phyloP scores from a whole-genome alignment of 1,140 invertebrate genomes.

The Eueides isabella region DNA sequence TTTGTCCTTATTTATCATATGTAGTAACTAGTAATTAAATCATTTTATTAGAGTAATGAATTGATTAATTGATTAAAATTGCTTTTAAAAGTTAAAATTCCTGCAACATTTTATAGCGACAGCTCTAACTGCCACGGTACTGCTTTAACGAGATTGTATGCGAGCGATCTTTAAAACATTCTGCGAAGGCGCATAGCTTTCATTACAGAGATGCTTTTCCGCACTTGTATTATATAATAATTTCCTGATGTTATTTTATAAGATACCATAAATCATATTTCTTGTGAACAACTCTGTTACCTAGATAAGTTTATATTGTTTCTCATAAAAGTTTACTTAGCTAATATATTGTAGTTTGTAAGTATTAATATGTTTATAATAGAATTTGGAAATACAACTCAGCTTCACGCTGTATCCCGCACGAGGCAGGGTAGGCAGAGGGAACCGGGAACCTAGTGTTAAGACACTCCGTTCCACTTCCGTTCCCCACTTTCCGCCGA shows the following conservation, averaged over 20 bases:
- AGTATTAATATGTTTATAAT: not conserved
- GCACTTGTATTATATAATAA: conserved; percentile 15
- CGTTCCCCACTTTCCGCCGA: too few relatives aligned
- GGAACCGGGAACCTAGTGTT: too few relatives aligned
- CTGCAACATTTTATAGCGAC: conserved; percentile 7
- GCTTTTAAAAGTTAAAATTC: conserved; percentile 16
- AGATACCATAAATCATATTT: conserved; percentile 11
- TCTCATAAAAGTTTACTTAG: not conserved
- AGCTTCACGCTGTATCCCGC: too few relatives aligned
- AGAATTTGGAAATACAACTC: not conserved
- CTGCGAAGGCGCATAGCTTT: conserved; percentile 10
- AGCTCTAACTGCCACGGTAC: not conserved
- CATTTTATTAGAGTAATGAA: conserved; percentile 13
- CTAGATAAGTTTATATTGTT: not conserved
- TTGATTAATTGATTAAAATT: conserved; percentile 27
- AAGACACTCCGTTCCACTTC: too few relatives aligned
- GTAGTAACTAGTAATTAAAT: conserved; percentile 1
- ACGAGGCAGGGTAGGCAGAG: too few relatives aligned
- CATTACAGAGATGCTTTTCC: conserved; percentile 19
- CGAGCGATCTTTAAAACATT: conserved; percentile 15
- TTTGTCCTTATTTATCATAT: conserved; percentile 19
- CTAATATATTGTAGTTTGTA: not conserved
- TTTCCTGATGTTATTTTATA: conserved; percentile 16
- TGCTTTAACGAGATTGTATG: conserved; percentile 6
- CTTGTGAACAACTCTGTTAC: not conserved